Evolutionary conservation across 2,113 vertebrate species (phyloP), one percentile per base, ranked within the genome.

Genomic region (Sardina pilchardus): DNA sequence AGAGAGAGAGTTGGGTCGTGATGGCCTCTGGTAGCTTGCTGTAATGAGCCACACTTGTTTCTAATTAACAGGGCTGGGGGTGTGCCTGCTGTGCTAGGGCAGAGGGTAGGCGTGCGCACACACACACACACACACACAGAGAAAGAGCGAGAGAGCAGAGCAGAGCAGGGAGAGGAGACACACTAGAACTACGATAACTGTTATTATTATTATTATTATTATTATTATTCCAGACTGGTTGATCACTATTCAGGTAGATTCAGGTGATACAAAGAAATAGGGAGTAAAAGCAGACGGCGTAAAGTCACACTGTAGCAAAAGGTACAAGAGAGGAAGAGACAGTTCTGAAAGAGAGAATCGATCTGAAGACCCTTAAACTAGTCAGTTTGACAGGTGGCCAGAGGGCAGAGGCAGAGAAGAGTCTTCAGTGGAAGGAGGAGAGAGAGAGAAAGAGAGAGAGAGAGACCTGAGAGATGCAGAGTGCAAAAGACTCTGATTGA

Each of bases 31-130:
- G 16, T 59, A 83, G 8, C 24, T 8, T 36, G 86, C 81, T 86
- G 26, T 91, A 90, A 92, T 84, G 90, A 91, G 89, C 91, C 87
- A n/a, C 59, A 84, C 89, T 90, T 71, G 87, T 26, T 80, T 89
- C 91, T 88, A 91, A 91, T 92, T 90, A 91, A 75, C 12, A 8
- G 24, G 26, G 19, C 47, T 81, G 78, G 34, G 78, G 42, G 24
- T 45, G 81, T 9, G 81, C 26, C n/a, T 45, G 81, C 6, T 26
- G 81, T 12, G 42, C 59, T 26, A n/a, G 59, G 59, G n/a, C 59
- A 10, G 59, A 26, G 59, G 21, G 21, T 26, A 63, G 59, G n/a
- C 3, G 9, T n/a, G 0, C 59, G 26, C 59, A 59, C 45, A 47
- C 7, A 47, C 7, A 4, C 7, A 12, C 53, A 24, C 53, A 19